Evolutionary conservation across 2,797 vertebrate species (phyloP), one percentile per base, ranked within the genome.

Genomic region (Lacerta agilis): DNA sequence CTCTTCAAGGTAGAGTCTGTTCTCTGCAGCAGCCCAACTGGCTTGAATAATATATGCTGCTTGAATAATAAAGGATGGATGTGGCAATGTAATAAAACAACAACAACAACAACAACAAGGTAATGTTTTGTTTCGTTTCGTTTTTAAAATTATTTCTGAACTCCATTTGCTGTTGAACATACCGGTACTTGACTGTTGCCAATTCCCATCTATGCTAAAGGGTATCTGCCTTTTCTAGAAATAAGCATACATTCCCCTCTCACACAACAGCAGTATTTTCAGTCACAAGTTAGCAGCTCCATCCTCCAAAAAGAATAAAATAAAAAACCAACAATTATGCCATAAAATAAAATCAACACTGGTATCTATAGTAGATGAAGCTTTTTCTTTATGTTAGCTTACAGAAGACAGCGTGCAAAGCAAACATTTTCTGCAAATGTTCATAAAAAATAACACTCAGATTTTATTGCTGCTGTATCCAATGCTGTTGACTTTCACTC

Each of bases 391-490:
- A 90, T 93, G 94, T 90, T 97, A 94, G 92, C 96, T 92, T 97
- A 96, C 96, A 97, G 97, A 97, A 97, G 97, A 98, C 97, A 95
- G 96, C 96, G 96, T 97, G 97, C 97, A 98, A 98, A 97, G 96
- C 97, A 97, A 97, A 98, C 97, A 97, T 98, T 96, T 94, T 94
- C 97, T 97, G 97, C 97, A 98, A 97, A 97, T 92, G 91, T 87
- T 97, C 96, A 96, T 97, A 97, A 96, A 97, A 96, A 97, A 96
- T 96, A 97, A 97, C 96, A 97, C 94, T 97, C 97, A 97, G 93
- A 97, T 96, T 97, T 93, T 98, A 98, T 97, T 98, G 98, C 98
- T 98, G 97, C 97, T 97, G 95, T 97, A 96, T 95, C 94, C 96
- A 97, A 96, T 93, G 97, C 96, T 96, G 96, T 96, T 96, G 96